Base-by-base conservation (phyloP, 2,113 vertebrate species). In the Erinaceus europaeus region DNA sequence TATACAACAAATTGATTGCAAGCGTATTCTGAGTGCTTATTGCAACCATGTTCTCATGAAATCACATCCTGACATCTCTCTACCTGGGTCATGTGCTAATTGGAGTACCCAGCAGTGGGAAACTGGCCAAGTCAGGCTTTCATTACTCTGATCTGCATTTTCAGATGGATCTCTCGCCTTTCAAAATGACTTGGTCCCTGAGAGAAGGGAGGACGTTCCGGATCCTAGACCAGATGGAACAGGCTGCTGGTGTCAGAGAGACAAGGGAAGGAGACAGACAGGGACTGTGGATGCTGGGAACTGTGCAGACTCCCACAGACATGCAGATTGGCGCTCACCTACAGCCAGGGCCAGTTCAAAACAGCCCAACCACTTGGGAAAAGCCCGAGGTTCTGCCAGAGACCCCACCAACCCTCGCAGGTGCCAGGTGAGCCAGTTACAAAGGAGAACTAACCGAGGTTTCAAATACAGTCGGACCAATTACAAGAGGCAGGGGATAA, bases 61-160 rank as follows among this genome's bases (percentile, higher is more conserved):
- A 90, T 94, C 95, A 94, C 71, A 32, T 61, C 40, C 3, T 20
- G 79, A 90, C 92, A 88, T 89, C 84, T 67, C 85, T 91, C 84
- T 52, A 72, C 64, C 69, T 57, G 93, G 92, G 91, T 87, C 72
- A 90, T 92, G 89, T 73, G 91, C 89, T 96, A 94, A 95, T 92
- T 92, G 78, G 78, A 84, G 65, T n/a, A 57, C 7, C 55, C 75
- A 34, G 34, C 79, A 73, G 38, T 69, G 80, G 73, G 32, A 90
- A 15, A 71, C 91, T 4, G 77, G 44, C 29, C 2, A 42, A 93
- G 84, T 74, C 48, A 25, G 94, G 86, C 44, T 85, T 91, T 75
- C 59, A 55, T 25, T 75, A 79, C 21, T 42, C 61, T 62, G 73
- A 84, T 89, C 7, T 59, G 1, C 18, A 50, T 86, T 69, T 88